Conservation (phyloP, 2,797 vertebrate species). For the Artibeus lituratus region DNA sequence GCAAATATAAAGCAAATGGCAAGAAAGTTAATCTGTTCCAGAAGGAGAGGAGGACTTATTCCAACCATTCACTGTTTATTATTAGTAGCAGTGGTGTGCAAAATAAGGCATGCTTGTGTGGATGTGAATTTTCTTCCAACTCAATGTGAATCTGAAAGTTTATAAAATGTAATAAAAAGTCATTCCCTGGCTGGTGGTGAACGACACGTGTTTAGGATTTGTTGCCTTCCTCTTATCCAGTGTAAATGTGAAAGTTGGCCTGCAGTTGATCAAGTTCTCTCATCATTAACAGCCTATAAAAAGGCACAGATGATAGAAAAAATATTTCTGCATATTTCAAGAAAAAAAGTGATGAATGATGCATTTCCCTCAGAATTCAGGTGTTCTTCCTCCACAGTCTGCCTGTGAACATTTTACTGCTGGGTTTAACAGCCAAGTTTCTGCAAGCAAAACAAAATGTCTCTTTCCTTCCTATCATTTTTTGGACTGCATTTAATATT, state of each 20-base stretch:
- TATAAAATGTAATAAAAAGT: slow-evolving; percentile 45
- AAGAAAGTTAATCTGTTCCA: slow-evolving; percentile 35
- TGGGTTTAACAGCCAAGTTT: slow-evolving; percentile 15
- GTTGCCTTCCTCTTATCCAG: slow-evolving; percentile 44
- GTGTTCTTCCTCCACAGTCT: slow-evolving; percentile 25
- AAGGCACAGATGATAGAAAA: slow-evolving; percentile 39
- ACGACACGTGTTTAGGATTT: slow-evolving; percentile 50
- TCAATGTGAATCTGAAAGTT: slow-evolving; percentile 47
- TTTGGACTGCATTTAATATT: not conserved
- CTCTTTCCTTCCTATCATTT: slow-evolving; percentile 8
- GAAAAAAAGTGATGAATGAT: slow-evolving; percentile 58
- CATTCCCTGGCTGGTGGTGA: not conserved
- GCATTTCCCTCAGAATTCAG: slow-evolving; percentile 41
- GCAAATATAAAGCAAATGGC: slow-evolving; percentile 53
- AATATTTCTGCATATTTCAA: slow-evolving; percentile 49
- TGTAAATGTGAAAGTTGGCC: slow-evolving; percentile 18
- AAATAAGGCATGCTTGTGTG: slow-evolving; percentile 17
- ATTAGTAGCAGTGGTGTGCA: slow-evolving; percentile 43
- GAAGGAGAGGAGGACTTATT: slow-evolving; percentile 3
- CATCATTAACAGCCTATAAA: slow-evolving; percentile 61
- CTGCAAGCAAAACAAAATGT: slow-evolving; percentile 32
- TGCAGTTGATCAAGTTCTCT: slow-evolving; percentile 38
- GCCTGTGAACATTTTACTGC: slow-evolving; percentile 35
- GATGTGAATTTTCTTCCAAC: slow-evolving; percentile 24
- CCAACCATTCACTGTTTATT: slow-evolving; percentile 24